These are phyloP conservation scores for Stictonetta naevosa DNA, from an alignment of 2,113 vertebrate genomes.

Conservation along the genomic window DNA sequence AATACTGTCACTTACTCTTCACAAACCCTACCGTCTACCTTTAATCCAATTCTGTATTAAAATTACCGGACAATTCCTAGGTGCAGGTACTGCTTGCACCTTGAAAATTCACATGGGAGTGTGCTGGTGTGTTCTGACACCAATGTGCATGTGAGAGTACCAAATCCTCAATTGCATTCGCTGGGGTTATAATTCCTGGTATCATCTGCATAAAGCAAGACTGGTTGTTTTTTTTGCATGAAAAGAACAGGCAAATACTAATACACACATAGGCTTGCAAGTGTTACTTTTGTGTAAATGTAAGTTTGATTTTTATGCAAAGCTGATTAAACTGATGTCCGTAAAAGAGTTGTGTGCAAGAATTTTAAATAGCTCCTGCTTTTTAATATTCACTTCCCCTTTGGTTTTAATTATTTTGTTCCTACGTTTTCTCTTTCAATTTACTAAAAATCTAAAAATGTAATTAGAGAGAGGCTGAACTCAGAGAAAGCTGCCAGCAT, in stretches of 20 bases:
- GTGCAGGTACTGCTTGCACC: background rate
- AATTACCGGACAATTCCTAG: background rate
- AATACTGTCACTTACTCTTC: background rate
- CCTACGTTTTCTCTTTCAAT: constrained; percentile 83
- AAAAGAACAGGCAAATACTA: background rate
- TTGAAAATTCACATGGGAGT: rapidly evolving
- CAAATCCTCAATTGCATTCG: background rate
- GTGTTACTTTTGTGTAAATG: background rate
- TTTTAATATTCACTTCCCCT: constrained; percentile 81
- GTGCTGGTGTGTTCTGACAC: background rate
- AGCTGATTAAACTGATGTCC: constrained; percentile 65
- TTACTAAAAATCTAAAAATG: constrained; percentile 81
- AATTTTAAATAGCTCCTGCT: constrained; percentile 78
- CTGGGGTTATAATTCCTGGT: background rate
- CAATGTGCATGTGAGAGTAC: background rate
- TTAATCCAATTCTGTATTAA: background rate
- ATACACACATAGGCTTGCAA: background rate
- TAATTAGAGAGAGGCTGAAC: constrained; percentile 82
- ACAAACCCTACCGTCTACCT: background rate
- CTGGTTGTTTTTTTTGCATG: background rate
- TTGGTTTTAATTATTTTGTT: constrained; percentile 83
- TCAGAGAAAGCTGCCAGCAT: constrained; percentile 79
- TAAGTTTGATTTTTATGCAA: constrained; percentile 12
- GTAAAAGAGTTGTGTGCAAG: constrained; percentile 40
- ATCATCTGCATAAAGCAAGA: background rate